phyloP scores from a whole-genome alignment of 2,888 invertebrate genomes.

The Drosophila macrospina region DNA sequence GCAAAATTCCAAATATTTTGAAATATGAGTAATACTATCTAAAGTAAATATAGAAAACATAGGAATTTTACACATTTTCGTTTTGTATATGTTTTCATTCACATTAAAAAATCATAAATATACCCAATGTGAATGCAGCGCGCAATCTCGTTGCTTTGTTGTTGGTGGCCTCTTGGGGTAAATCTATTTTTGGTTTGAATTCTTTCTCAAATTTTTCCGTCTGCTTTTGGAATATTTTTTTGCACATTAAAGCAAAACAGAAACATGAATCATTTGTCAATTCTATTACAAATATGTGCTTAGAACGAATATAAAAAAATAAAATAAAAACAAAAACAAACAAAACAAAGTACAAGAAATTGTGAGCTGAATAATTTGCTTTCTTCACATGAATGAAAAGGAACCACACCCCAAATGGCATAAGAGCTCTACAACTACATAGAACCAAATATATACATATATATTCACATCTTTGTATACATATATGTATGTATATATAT shows the following conservation, averaged over 20 bases:
- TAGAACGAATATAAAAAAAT: background rate
- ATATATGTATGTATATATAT: background rate
- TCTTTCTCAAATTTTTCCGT: slow-evolving; percentile 26
- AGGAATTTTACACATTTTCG: slow-evolving; percentile 3
- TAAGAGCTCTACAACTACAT: slow-evolving; percentile 7
- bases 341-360: slow-evolving; percentile 1
- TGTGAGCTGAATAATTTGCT: slow-evolving; percentile 15
- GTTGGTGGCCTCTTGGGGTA: background rate
- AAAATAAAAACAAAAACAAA: slow-evolving; percentile 1
- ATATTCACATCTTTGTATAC: background rate
- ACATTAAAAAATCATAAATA: slow-evolving; percentile 10
- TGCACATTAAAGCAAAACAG: slow-evolving; percentile 7
- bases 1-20: background rate
- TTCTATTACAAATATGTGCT: slow-evolving; percentile 20
- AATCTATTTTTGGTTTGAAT: slow-evolving; percentile 49
- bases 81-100: slow-evolving; percentile 14
- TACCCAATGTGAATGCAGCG: slow-evolving; percentile 35
- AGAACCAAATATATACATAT: background rate
- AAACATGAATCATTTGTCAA: slow-evolving; percentile 48
- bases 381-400: slow-evolving; percentile 47
- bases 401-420: slow-evolving; percentile 53
- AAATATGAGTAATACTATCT: background rate
- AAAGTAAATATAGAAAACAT: background rate
- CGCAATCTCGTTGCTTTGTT: slow-evolving; percentile 6
- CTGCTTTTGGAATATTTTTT: slow-evolving; percentile 43